Evolutionary conservation across 2,113 vertebrate genomes (phyloP), one percentile per base, ranked within the genome.

Genomic region (Aspidoscelis tigris): DNA sequence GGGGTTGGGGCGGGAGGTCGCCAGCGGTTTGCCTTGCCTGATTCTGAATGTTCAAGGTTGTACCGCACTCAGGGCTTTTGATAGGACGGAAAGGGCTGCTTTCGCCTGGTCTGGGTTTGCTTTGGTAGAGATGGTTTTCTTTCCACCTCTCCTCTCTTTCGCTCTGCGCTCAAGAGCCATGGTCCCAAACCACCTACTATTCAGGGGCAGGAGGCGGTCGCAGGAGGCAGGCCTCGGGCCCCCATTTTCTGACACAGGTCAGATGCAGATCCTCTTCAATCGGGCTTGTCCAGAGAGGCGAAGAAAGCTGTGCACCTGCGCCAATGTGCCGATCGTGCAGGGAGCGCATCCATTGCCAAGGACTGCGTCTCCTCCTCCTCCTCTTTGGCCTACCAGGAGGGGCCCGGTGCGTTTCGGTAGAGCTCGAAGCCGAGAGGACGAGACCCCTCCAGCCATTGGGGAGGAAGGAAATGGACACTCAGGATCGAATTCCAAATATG

Each of bases 21-120:
- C 18, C 14, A 61, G 18, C 2, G 58, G 69, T 65, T 11, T 0
- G 55, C 84, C 81, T 83, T 78, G 1, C 89, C 88, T 78, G 86
- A 50, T 89, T 92, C 12, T 69, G 44, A 58, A 76, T n/a, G 39
- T 69, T 74, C 66, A 85, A 33, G 86, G 91, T 88, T 88, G 90
- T 88, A 85, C 73, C n/a, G 88, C 93, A 92, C 95, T 96, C 96
- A 95, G 96, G 94, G 90, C 89, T 95, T 96, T 93, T 91, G 90
- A 88, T 92, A 86, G 75, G 69, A 70, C 69, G 58, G 79, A 89
- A 82, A 86, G 92, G 90, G 89, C 80, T 84, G 89, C 12, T 87
- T 88, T 88, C 81, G 81, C 10, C 69, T 0, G 76, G 20, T 86
- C 75, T 65, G 77, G 0, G 87, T 90, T 91, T 84, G 0, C 6